Base-by-base conservation (phyloP, 2,113 vertebrate species). In the Nettapus auritus region DNA sequence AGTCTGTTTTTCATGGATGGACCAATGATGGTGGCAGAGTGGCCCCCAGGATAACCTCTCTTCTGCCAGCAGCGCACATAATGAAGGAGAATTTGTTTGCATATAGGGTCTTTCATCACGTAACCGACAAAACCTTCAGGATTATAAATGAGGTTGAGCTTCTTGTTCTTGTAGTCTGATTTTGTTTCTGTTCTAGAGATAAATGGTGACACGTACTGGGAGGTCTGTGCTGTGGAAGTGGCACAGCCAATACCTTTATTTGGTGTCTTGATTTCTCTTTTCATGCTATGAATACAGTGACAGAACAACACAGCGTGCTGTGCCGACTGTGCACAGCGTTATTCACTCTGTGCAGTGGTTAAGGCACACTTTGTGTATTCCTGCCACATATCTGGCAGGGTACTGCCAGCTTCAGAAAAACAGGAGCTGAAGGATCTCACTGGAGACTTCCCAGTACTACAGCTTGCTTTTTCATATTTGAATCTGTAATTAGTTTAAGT, bases 271-370 rank as follows among this genome's bases (percentile, higher is more conserved):
- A 56, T 90, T 95, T 86, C 42, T 67, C 53, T 92, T 86, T 80
- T 77, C 42, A 56, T 71, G 36, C 52, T 59, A 50, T 13, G n/a
- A 81, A 71, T 88, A 14, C 46, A 70, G 60, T 1, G 6, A 78
- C 55, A 88, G 55, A 88, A 38, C 33, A 85, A 44, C 80, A 34
- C 42, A 28, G 19, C 67, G 2, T 31, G 94, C 13, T 71, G 46
- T 40, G 66, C 52, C 55, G 62, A 40, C 62, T 0, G 0, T 56
- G 70, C 55, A 11, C 0, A 0, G 31, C 18, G 50, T 62, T 56
- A 23, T 34, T 86, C 63, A 50, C 67, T 28, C 14, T 18, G 36
- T 0, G 0, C 28, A 20, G 75, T 17, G 36, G 26, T 3, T 77
- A 52, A 86, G 53, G 57, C 20, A 26, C 34, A 14, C 34, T 90